Conservation (phyloP, 2,888 invertebrate genomes). For the Magallana nippona region DNA sequence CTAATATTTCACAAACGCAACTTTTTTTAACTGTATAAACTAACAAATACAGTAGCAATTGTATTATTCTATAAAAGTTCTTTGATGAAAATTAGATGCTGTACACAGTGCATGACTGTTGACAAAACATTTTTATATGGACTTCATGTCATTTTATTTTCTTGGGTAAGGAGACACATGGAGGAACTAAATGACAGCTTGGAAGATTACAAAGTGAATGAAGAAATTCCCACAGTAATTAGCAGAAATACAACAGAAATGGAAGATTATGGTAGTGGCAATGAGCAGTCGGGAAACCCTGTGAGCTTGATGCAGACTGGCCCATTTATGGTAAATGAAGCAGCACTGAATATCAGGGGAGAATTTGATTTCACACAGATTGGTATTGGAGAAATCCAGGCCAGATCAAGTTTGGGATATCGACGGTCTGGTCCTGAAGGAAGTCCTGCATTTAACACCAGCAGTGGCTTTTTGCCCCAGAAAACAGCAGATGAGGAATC, state of each 20-base stretch:
- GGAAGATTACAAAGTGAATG: slow-evolving; percentile 26
- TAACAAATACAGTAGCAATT: too few relatives aligned
- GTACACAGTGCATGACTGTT: too few relatives aligned
- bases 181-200: slow-evolving; percentile 46
- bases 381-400: not conserved
- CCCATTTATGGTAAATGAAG: slow-evolving; percentile 2
- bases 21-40: too few relatives aligned
- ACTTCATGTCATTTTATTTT: not conserved
- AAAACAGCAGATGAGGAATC: slow-evolving; percentile 58
- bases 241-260: slow-evolving; percentile 9
- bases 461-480: slow-evolving; percentile 54
- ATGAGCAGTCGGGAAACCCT: not conserved
- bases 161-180: slow-evolving; percentile 17
- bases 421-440: slow-evolving; percentile 63
- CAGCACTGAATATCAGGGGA: not conserved
- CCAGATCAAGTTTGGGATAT: slow-evolving; percentile 10
- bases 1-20: too few relatives aligned
- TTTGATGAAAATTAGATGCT: too few relatives aligned
- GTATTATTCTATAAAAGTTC: too few relatives aligned
- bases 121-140: too few relatives aligned
- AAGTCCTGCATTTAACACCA: slow-evolving; percentile 60
- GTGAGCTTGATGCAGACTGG: slow-evolving; percentile 21
- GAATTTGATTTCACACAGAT: slow-evolving; percentile 13
- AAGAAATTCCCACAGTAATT: not conserved
- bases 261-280: not conserved